Percentiles rank a stretch among this genome's conserved stretches.
phyloP scores from a whole-genome alignment of 2,113 vertebrate species.

The Melospiza georgiana region DNA sequence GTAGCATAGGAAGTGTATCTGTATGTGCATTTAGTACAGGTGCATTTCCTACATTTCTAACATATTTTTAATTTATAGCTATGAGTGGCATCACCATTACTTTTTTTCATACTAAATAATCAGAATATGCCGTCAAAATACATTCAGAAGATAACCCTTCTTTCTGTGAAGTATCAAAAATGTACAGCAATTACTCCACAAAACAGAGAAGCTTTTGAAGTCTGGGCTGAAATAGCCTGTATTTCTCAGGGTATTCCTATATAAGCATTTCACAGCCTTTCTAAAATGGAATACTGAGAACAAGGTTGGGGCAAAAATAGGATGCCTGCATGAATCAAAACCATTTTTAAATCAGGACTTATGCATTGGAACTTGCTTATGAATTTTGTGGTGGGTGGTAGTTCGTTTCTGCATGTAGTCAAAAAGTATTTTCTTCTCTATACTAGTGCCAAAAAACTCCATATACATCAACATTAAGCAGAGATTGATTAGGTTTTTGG shows the following conservation, averaged over 20 bases:
- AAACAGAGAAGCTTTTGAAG: not conserved
- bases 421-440: not conserved
- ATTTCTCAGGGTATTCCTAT: not conserved
- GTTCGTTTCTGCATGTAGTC: not conserved
- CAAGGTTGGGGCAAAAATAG: not conserved
- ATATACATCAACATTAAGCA: not conserved
- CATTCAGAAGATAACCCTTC: not conserved
- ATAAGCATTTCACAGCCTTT: not conserved
- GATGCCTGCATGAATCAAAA: not conserved
- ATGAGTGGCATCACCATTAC: not conserved
- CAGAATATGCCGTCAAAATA: not conserved
- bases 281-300: not conserved
- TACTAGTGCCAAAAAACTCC: not conserved
- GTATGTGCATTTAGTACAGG: not conserved
- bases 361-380: not conserved
- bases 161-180: not conserved
- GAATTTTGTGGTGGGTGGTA: not conserved
- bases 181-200: not conserved
- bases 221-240: not conserved
- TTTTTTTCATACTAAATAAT: not conserved
- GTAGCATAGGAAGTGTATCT: not conserved
- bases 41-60: not conserved
- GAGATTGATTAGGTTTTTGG: not conserved
- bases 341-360: not conserved
- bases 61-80: not conserved